phyloP scores from a whole-genome alignment of 2,888 invertebrate species.

The Euplagia quadripunctaria region DNA sequence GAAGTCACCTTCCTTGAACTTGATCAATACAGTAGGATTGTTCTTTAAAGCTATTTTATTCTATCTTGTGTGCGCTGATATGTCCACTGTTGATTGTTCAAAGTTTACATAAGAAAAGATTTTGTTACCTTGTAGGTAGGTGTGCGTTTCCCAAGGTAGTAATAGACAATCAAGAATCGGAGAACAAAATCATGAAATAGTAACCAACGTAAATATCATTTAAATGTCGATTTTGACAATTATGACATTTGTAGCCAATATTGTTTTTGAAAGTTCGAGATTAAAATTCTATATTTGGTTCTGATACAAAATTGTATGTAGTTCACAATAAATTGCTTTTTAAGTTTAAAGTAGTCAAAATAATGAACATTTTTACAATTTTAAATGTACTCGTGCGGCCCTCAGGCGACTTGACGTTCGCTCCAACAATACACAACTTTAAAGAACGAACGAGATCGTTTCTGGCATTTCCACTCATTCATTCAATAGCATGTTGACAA shows the following conservation, averaged over 20 bases:
- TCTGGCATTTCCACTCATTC: conserved; percentile 36
- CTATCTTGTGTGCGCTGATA: too few species aligned
- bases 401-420: conserved; percentile 20
- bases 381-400: conserved; percentile 29
- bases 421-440: conserved; percentile 26
- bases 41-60: too few species aligned
- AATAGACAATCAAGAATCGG: not conserved
- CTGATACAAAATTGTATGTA: too few species aligned
- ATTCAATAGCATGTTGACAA: conserved; percentile 39
- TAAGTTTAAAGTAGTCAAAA: too few species aligned
- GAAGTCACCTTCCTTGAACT: too few species aligned
- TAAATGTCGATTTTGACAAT: conserved; percentile 4
- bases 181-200: not conserved
- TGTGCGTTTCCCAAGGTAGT: not conserved
- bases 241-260: not conserved
- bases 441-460: conserved; percentile 34
- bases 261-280: not conserved
- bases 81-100: too few species aligned
- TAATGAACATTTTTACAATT: not conserved
- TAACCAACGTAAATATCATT: not conserved
- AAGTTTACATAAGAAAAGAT: not conserved
- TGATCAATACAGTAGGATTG: too few species aligned
- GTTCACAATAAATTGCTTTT: too few species aligned
- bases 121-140: not conserved
- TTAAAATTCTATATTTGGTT: too few species aligned